Evolutionary conservation across 2,113 vertebrate species (phyloP).

Genomic region (Nerophis ophidion): DNA sequence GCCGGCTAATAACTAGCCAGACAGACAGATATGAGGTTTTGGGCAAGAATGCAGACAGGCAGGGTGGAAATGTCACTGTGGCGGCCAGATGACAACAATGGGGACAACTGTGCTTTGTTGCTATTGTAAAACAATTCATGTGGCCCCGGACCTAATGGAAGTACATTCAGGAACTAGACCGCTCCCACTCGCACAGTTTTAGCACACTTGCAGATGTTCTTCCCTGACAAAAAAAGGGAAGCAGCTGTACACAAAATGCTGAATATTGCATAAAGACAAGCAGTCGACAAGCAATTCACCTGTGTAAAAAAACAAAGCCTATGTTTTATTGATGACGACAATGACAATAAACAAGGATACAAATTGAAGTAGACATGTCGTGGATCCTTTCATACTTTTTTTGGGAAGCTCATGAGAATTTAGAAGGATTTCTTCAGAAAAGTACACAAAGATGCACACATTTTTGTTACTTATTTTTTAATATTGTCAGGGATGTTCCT

Average conservation of each 20-base stretch:
- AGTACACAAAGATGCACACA: too few species aligned
- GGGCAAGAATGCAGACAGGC: slow-evolving; percentile 35
- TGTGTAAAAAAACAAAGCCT: slow-evolving; percentile 4
- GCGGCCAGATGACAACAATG: slow-evolving; percentile 19
- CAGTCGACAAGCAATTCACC: slow-evolving; percentile 5
- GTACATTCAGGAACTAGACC: background rate
- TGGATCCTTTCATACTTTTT: background rate
- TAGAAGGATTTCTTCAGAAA: background rate
- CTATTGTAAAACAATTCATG: background rate
- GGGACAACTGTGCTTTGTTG: slow-evolving; percentile 9
- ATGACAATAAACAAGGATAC: slow-evolving; percentile 3
- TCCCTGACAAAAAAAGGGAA: background rate
- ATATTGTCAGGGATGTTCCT: too few species aligned
- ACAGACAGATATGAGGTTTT: slow-evolving; percentile 27
- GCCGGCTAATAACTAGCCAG: slow-evolving; percentile 33
- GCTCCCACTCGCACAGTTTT: background rate
- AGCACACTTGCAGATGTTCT: background rate
- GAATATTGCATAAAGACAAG: slow-evolving; percentile 13
- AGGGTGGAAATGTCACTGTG: slow-evolving; percentile 12
- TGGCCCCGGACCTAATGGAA: background rate
- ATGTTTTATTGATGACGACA: slow-evolving; percentile 5
- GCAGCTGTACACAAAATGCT: background rate
- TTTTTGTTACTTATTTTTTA: background rate
- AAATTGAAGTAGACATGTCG: background rate
- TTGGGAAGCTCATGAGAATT: slow-evolving; percentile 1